phyloP scores from a whole-genome alignment of 2,888 invertebrate genomes.

The Limenitis camilla region DNA sequence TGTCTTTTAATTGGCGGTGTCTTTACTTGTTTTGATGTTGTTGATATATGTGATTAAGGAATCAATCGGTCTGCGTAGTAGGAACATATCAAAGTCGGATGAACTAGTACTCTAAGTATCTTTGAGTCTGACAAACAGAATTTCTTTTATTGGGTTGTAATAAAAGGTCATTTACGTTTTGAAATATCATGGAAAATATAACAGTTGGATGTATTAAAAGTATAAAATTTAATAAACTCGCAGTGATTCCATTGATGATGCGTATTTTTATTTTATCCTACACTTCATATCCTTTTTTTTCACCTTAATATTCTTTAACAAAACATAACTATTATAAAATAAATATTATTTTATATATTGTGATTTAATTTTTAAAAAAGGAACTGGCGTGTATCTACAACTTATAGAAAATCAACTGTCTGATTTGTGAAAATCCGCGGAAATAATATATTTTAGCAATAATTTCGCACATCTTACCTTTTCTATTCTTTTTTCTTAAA shows the following conservation, averaged over 20 bases:
- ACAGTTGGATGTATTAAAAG: conserved; percentile 70
- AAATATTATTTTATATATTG: neutral
- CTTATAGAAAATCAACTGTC: neutral
- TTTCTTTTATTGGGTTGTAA: conserved; percentile 39
- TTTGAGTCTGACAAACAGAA: conserved; percentile 57
- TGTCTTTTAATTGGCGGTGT: conserved; percentile 40
- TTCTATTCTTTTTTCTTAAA: no score
- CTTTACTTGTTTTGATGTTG: conserved; percentile 73
- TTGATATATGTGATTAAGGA: conserved; percentile 71
- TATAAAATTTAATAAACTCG: conserved; percentile 70
- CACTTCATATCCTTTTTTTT: neutral
- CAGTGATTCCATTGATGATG: conserved; percentile 70
- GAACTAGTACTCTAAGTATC: conserved; percentile 73
- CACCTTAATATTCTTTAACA: neutral
- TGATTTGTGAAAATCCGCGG: no score
- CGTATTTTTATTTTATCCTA: conserved; percentile 44
- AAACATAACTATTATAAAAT: neutral
- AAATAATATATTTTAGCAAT: no score
- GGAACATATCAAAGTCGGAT: conserved; percentile 66
- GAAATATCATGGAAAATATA: conserved; percentile 57
- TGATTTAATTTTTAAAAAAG: no score
- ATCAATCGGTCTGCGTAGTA: conserved; percentile 57
- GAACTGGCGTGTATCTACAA: no score
- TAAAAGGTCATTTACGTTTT: conserved; percentile 46
- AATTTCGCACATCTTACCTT: no score